phyloP scores from a whole-genome alignment of 1,140 invertebrate species.

The Atta cephalotes region DNA sequence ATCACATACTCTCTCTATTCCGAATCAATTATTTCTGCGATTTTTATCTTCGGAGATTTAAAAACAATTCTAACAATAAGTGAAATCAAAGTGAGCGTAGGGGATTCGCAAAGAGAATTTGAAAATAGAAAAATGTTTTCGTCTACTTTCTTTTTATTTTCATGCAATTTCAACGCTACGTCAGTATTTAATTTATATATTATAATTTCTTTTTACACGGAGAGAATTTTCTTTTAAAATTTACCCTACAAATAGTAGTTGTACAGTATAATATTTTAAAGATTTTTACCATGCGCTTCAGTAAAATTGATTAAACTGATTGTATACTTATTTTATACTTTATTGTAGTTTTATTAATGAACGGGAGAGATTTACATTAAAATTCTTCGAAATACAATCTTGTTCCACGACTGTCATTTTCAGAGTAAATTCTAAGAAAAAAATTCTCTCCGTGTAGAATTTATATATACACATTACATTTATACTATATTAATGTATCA shows the following conservation, averaged over 20 bases:
- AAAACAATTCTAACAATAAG: background rate
- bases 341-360: too few species aligned
- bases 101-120: conserved; percentile 1
- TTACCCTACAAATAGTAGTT: too few species aligned
- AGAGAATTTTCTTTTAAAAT: too few species aligned
- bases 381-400: too few species aligned
- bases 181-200: background rate
- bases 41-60: background rate
- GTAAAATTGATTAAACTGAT: too few species aligned
- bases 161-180: background rate
- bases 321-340: too few species aligned
- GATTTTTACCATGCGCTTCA: too few species aligned
- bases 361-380: too few species aligned
- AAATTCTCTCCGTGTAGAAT: background rate
- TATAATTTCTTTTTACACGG: background rate
- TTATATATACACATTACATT: too few species aligned
- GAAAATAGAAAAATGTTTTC: background rate
- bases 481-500: background rate
- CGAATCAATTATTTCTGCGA: background rate
- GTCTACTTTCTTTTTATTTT: background rate
- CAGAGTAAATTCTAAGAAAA: too few species aligned
- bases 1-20: background rate
- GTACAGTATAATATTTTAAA: too few species aligned
- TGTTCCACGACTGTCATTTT: too few species aligned
- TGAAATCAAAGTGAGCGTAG: background rate